phyloP scores from a whole-genome alignment of 2,113 vertebrate species.

The Apus apus region DNA sequence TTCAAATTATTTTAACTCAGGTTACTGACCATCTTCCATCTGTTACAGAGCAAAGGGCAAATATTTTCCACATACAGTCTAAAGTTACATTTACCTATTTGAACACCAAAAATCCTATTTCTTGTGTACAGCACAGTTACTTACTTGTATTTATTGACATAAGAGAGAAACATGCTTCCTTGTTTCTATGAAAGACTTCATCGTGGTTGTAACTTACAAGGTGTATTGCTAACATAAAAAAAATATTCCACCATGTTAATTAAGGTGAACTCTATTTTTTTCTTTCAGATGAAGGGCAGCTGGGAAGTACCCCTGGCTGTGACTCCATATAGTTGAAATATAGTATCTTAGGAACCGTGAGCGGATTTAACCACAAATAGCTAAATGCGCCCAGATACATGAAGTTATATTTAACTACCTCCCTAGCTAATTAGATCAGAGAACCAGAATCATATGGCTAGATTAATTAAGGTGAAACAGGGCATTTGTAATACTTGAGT shows the following conservation, averaged over 20 bases:
- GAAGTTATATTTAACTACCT: conserved; percentile 32
- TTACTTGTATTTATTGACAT: not conserved
- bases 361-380: not conserved
- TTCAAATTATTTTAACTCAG: not conserved
- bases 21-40: not conserved
- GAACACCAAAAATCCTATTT: not conserved
- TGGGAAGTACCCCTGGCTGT: not conserved
- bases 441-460: not conserved
- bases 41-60: not conserved
- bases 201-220: not conserved
- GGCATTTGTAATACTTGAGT: not conserved
- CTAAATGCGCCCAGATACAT: not conserved
- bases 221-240: not conserved
- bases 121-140: not conserved
- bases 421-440: conserved; percentile 17
- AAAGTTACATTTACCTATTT: not conserved
- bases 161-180: not conserved
- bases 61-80: not conserved
- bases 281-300: conserved; percentile 1
- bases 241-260: not conserved
- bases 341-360: not conserved
- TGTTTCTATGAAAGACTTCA: not conserved
- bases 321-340: not conserved
- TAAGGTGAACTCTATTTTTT: not conserved
- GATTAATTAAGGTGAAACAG: not conserved